A percentile compares a stretch with the other conserved stretches of the same genome.
phyloP scores from a whole-genome alignment of 2,888 invertebrate genomes.

The Epistrophe grossulariae region DNA sequence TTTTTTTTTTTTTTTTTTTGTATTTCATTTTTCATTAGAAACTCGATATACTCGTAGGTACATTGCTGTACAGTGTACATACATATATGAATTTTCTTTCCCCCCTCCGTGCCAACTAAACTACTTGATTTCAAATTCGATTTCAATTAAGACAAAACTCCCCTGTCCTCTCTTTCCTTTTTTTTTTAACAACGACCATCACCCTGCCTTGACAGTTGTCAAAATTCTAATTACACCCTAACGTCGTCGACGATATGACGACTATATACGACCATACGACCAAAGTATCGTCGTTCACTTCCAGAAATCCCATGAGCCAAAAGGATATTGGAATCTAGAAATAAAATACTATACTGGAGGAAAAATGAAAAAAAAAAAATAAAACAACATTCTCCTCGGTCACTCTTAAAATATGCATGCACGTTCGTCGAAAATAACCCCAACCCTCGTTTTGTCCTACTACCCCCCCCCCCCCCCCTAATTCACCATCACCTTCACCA shows the following conservation, averaged over 20 bases:
- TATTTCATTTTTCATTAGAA: neutral
- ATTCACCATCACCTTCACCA: neutral
- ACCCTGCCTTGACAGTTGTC: constrained; percentile 58
- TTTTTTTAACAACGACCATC: constrained; percentile 16
- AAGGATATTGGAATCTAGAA: constrained; percentile 68
- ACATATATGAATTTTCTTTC: constrained; percentile 14
- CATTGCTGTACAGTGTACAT: too few species aligned
- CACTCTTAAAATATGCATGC: constrained; percentile 74
- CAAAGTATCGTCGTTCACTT: constrained; percentile 45
- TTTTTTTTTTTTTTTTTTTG: constrained; percentile 7
- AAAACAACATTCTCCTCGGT: constrained; percentile 59
- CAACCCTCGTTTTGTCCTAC: constrained; percentile 1
- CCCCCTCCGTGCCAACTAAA: neutral
- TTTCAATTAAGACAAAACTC: constrained; percentile 71
- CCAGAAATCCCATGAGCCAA: constrained; percentile 46
- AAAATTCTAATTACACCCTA: constrained; percentile 71
- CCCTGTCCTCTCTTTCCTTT: neutral
- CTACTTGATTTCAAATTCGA: constrained; percentile 74
- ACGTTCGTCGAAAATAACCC: constrained; percentile 67
- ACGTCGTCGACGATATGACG: constrained; percentile 5
- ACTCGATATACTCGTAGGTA: neutral
- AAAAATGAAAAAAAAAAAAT: constrained; percentile 5
- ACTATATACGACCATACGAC: neutral
- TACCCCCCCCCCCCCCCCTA: too few species aligned
- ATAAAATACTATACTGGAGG: constrained; percentile 32